phyloP scores from a whole-genome alignment of 2,113 vertebrate species.

The Leucoraja erinaceus region DNA sequence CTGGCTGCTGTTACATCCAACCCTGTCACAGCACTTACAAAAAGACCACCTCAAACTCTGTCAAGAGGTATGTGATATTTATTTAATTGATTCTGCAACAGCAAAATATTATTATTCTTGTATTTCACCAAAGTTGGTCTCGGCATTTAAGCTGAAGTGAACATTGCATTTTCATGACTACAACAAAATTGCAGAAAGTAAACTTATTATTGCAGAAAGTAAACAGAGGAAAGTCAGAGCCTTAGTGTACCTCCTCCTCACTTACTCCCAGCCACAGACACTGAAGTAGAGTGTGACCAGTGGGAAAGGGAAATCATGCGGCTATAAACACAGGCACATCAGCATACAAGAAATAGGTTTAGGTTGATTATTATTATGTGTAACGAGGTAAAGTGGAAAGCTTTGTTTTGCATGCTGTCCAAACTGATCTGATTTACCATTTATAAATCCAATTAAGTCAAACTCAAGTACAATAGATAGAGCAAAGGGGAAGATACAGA shows the following conservation, averaged over 20 bases:
- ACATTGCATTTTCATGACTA: background rate
- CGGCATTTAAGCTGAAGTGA: constrained; percentile 9
- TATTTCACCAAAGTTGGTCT: constrained; percentile 43
- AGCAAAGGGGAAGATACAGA: no score
- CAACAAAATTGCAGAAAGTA: background rate
- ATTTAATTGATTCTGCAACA: background rate
- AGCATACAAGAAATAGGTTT: no score
- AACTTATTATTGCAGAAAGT: background rate
- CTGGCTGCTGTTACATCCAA: constrained; percentile 53
- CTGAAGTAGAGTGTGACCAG: background rate
- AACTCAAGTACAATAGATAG: no score
- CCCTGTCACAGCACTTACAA: constrained; percentile 53
- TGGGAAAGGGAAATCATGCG: background rate
- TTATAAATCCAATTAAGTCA: no score
- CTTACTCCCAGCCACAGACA: background rate
- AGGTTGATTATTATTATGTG: no score
- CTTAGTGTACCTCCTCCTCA: background rate
- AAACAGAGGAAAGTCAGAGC: background rate
- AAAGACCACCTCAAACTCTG: constrained; percentile 55
- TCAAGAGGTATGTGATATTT: constrained; percentile 54
- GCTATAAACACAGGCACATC: background rate
- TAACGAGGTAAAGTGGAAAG: no score
- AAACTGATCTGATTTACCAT: no score
- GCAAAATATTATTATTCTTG: constrained; percentile 44
- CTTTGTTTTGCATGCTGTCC: no score